These are phyloP conservation scores for Bombus polaris DNA, from an alignment of 1,140 invertebrate species.

Conservation along the genomic window DNA sequence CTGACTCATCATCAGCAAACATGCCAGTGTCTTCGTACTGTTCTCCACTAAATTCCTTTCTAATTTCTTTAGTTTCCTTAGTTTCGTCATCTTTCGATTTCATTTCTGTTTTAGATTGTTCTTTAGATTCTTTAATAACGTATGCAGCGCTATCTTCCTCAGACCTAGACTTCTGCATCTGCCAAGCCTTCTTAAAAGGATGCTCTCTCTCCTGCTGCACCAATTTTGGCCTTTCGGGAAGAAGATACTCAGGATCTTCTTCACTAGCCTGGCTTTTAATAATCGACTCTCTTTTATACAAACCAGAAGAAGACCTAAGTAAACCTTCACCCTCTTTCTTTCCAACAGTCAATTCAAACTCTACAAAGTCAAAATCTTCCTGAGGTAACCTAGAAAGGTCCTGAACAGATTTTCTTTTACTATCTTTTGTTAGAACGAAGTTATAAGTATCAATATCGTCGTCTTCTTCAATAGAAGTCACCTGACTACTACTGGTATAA, in stretches of 20 bases:
- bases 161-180: conserved; percentile 80
- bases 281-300: conserved; percentile 80
- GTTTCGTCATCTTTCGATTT: conserved; percentile 46
- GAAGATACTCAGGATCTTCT: conserved; percentile 80
- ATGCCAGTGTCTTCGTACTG: conserved; percentile 50
- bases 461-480: conserved; percentile 72
- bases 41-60: conserved; percentile 39
- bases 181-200: conserved; percentile 81
- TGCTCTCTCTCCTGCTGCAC: conserved; percentile 81
- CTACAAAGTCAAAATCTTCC: conserved; percentile 57
- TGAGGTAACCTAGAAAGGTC: conserved; percentile 74
- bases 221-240: conserved; percentile 80
- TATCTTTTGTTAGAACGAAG: conserved; percentile 73
- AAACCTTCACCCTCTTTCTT: conserved; percentile 59
- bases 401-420: conserved; percentile 75
- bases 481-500: conserved; percentile 66
- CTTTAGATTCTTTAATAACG: conserved; percentile 68
- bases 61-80: not conserved
- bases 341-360: conserved; percentile 57
- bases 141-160: conserved; percentile 79
- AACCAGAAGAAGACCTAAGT: conserved; percentile 67
- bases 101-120: conserved; percentile 24
- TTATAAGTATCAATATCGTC: conserved; percentile 67
- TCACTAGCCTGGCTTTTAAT: conserved; percentile 81
- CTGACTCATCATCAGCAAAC: conserved; percentile 56